These are phyloP conservation scores for Scyliorhinus canicula DNA, from an alignment of 2,797 vertebrate species.

Conservation along the genomic window DNA sequence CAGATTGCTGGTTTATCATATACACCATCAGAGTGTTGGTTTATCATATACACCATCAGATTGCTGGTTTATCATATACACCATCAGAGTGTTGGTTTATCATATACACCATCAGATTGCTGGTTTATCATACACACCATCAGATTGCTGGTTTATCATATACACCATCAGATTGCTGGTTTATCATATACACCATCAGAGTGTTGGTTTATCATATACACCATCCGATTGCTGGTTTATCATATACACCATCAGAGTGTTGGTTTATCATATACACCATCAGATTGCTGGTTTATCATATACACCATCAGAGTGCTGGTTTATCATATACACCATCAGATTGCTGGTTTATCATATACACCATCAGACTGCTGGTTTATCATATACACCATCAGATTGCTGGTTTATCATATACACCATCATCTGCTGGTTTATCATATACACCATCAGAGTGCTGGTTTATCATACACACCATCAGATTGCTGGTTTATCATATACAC, in stretches of 20 bases:
- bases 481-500: not conserved
- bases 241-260: not conserved
- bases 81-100: not conserved
- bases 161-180: not conserved
- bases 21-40: not conserved
- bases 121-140: not conserved
- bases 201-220: not conserved
- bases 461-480: not conserved
- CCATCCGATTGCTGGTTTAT: not conserved
- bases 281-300: not conserved
- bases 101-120: not conserved
- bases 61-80: not conserved
- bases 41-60: not conserved
- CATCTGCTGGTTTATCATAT: not conserved
- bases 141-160: not conserved
- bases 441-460: not conserved
- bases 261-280: not conserved
- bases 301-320: not conserved
- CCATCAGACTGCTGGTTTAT: not conserved
- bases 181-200: not conserved
- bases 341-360: not conserved
- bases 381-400: not conserved
- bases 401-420: no score
- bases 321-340: not conserved
- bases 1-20: not conserved